Percentiles rank a stretch among this genome's conserved stretches.
Conservation (phyloP, 2,113 vertebrate genomes). For the Pterocles burchelli region DNA sequence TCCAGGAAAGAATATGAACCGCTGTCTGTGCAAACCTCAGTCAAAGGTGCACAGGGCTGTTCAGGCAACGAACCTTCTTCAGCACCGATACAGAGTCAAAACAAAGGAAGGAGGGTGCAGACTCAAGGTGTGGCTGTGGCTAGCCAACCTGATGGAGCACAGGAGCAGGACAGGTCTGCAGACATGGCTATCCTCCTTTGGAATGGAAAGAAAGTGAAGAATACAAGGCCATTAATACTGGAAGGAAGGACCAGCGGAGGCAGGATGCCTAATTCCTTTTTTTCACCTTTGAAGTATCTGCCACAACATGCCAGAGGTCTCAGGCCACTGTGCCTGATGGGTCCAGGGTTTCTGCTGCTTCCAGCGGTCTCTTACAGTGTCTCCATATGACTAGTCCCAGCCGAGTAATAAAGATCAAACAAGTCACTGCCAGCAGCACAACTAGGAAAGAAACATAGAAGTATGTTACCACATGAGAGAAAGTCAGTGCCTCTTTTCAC, state of each 20-base stretch:
- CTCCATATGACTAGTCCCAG: slow-evolving; percentile 42
- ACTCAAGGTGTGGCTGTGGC: neutral
- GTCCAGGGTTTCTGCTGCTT: neutral
- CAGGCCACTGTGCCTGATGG: neutral
- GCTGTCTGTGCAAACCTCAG: neutral
- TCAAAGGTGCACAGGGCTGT: neutral
- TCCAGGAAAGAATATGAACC: neutral
- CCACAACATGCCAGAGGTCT: neutral
- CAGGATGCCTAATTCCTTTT: neutral
- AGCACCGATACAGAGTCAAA: neutral
- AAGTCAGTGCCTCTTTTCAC: neutral
- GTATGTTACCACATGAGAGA: fast-evolving
- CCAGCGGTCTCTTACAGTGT: neutral
- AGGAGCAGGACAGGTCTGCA: neutral
- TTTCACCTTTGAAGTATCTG: neutral
- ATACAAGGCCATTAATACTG: neutral
- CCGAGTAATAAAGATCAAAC: slow-evolving; percentile 33
- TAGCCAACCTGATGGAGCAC: fast-evolving
- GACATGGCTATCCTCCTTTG: neutral
- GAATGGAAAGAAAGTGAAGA: neutral
- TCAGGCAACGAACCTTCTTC: neutral
- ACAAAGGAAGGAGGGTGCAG: neutral
- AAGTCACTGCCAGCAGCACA: slow-evolving; percentile 28
- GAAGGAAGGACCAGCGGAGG: neutral
- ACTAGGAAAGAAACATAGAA: neutral